Percentiles rank a stretch among this genome's conserved stretches.
These are phyloP conservation scores for Metacarcinus magister DNA, from an alignment of 2,888 invertebrate species.

Conservation along the genomic window DNA sequence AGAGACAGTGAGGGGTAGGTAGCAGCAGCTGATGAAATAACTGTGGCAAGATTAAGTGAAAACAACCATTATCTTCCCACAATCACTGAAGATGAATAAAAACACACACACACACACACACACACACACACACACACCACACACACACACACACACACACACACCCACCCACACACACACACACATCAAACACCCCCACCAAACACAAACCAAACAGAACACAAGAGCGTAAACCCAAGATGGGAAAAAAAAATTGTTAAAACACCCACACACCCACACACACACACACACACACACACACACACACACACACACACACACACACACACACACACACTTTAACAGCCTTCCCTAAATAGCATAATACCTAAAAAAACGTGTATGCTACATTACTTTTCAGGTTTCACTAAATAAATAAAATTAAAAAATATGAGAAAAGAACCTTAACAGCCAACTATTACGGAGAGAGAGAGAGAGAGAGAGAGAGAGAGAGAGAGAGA, in stretches of 20 bases:
- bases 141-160: too few relatives aligned
- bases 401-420: not conserved
- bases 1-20: not conserved
- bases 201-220: too few relatives aligned
- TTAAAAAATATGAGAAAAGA: not conserved
- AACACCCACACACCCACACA: too few relatives aligned
- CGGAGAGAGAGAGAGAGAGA: not conserved
- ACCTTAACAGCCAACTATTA: not conserved
- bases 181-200: too few relatives aligned
- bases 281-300: too few relatives aligned
- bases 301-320: not conserved
- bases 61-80: not conserved
- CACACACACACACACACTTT: not conserved
- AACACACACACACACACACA: not conserved
- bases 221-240: not conserved
- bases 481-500: slow-evolving; percentile 40
- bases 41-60: slow-evolving; percentile 1
- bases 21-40: not conserved
- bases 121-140: not conserved
- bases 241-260: not conserved
- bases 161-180: too few relatives aligned
- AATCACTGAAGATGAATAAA: not conserved
- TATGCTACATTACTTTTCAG: not conserved
- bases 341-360: not conserved
- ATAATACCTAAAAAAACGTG: not conserved